These are phyloP conservation scores for Seira ritae DNA, from an alignment of 2,888 invertebrate species.

Conservation along the genomic window DNA sequence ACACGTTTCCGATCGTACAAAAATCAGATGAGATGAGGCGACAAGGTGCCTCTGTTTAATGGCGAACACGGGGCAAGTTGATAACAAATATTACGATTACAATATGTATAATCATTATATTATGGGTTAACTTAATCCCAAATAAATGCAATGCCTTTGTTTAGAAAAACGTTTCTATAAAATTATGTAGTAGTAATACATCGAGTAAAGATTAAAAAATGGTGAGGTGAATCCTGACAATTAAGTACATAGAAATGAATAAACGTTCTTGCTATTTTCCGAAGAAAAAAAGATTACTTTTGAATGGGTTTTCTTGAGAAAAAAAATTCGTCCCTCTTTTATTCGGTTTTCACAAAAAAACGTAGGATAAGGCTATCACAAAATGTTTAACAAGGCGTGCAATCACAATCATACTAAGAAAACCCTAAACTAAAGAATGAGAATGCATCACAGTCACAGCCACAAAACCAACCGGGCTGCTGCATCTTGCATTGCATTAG, in stretches of 20 bases:
- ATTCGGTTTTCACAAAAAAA: background rate
- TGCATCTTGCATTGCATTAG: background rate
- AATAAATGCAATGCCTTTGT: too few species aligned
- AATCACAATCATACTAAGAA: background rate
- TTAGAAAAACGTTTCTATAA: too few species aligned
- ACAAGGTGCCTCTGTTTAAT: slow-evolving; percentile 14
- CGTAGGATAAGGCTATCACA: background rate
- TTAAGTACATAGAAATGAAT: too few species aligned
- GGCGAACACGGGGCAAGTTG: background rate
- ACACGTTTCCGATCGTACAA: slow-evolving; percentile 26
- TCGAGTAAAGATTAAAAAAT: too few species aligned
- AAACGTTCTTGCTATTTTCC: background rate
- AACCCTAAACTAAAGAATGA: background rate
- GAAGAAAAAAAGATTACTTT: background rate
- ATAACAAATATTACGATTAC: slow-evolving; percentile 3
- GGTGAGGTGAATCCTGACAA: too few species aligned
- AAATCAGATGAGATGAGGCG: too few species aligned
- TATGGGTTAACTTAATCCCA: too few species aligned
- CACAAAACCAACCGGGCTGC: background rate
- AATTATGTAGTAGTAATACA: too few species aligned
- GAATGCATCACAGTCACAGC: background rate
- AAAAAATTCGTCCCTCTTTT: slow-evolving; percentile 18
- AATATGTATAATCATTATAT: slow-evolving; percentile 14
- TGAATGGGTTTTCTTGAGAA: background rate
- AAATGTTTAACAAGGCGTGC: background rate